Conservation (phyloP, 2,113 vertebrate genomes). For the Balaeniceps rex region DNA sequence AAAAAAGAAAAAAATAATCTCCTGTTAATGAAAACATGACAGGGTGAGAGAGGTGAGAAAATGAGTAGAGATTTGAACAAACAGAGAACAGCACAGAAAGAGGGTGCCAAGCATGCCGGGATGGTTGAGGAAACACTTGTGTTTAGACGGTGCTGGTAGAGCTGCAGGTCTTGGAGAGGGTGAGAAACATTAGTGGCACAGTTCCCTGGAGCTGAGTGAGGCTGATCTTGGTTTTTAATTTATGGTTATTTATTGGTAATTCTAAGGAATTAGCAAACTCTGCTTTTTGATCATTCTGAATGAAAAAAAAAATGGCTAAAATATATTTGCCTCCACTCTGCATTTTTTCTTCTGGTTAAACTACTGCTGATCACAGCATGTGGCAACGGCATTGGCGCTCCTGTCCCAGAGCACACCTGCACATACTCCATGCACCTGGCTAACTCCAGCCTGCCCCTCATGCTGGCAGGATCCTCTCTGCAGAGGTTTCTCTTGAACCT, state of each 20-base stretch:
- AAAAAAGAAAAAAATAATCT: background rate
- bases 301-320: background rate
- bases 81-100: background rate
- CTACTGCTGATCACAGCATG: background rate
- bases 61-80: background rate
- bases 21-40: background rate
- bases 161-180: background rate
- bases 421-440: background rate
- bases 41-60: background rate
- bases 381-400: background rate
- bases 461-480: background rate
- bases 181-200: background rate
- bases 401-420: background rate
- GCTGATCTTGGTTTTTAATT: background rate
- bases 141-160: background rate
- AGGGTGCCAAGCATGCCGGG: rapidly evolving
- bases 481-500: background rate
- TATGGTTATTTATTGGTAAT: background rate
- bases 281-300: background rate
- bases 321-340: background rate
- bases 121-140: background rate
- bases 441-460: background rate
- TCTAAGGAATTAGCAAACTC: background rate
- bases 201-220: background rate
- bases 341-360: background rate